Conservation (phyloP, 2,888 invertebrate genomes). For the Andrena haemorrhoa region DNA sequence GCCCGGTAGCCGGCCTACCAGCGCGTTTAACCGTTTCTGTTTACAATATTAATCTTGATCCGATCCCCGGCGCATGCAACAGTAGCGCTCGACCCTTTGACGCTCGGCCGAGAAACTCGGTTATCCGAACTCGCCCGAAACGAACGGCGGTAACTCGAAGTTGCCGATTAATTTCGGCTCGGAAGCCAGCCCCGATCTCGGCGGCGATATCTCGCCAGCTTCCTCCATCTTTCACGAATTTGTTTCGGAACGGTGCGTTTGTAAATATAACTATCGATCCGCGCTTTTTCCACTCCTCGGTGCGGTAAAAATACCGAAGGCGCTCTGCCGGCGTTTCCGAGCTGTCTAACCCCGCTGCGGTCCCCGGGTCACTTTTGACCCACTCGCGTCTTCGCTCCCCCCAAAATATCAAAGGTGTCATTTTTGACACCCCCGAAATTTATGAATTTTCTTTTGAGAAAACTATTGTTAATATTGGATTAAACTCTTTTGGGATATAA, state of each 20-base stretch:
- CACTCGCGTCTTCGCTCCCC: too few relatives aligned
- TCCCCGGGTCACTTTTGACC: too few relatives aligned
- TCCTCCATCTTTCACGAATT: conserved; percentile 30
- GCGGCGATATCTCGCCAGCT: conserved; percentile 1
- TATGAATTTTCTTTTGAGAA: too few relatives aligned
- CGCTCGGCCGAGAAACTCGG: conserved; percentile 16
- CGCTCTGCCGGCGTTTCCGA: background rate
- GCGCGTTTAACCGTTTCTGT: background rate
- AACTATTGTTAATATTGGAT: too few relatives aligned
- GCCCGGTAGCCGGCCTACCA: background rate
- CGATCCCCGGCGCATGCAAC: conserved; percentile 1
- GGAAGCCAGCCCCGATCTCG: background rate
- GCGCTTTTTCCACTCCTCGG: conserved; percentile 16
- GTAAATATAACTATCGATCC: conserved; percentile 47
- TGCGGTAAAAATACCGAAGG: conserved; percentile 19
- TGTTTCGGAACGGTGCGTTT: conserved; percentile 23
- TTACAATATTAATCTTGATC: conserved; percentile 45
- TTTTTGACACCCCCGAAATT: too few relatives aligned
- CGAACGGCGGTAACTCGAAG: conserved; percentile 39
- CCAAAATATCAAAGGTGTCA: too few relatives aligned
- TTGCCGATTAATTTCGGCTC: conserved; percentile 35
- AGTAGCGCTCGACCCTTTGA: conserved; percentile 22
- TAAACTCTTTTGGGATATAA: too few relatives aligned
- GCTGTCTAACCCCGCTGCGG: background rate
- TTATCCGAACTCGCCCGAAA: conserved; percentile 23